Base-by-base conservation (phyloP, 2,113 vertebrate genomes). In the Etheostoma cragini region DNA sequence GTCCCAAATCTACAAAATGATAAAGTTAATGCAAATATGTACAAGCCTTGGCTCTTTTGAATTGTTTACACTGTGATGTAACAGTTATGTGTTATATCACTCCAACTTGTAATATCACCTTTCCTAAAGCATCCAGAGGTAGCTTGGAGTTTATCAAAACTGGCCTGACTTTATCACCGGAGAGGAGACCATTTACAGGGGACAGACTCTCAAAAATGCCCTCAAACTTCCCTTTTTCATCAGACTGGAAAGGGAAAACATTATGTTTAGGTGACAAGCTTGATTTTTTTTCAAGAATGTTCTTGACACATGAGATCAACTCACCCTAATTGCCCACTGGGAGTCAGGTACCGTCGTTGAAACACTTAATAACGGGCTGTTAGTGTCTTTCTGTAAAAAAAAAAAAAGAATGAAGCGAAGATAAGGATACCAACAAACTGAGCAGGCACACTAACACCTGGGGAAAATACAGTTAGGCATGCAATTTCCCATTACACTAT, bases 101-200 rank as follows among this genome's bases (percentile, higher is more conserved):
- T 45, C 1, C 33, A 22, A 65, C 4, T 16, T 2, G 24, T 56
- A 35, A 75, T 10, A 46, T 84, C 84, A 99, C 98, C 97, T 96
- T 96, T 91, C 97, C 98, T 13, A 99, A 96, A 76, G 98, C 94
- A 73, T 99, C 98, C 35, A 99, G 95, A 92, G 98, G 98, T 89
- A 99, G 95, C 88, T 99, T 99, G 38, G 98, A 99, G 95, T 99
- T 99, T 78, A 99, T 97, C 88, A 99, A 95, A 74, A 99, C 95
- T 4, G 98, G 98, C 90, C 96, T 97, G 88, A 99, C 98, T 94
- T 99, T 98, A 84, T 99, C 97, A 80, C 98, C 98, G 5, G 98
- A 96, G 5, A 99, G 96, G 80, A 99, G 94, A 49, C 98, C 98
- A 45, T 95, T 97, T 30, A 97, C 86, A 47, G 98, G 98, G 46